Evolutionary conservation across 2,797 vertebrate species (phyloP), one percentile per base, ranked within the genome.

Genomic region (Phaenicophaeus curvirostris): DNA sequence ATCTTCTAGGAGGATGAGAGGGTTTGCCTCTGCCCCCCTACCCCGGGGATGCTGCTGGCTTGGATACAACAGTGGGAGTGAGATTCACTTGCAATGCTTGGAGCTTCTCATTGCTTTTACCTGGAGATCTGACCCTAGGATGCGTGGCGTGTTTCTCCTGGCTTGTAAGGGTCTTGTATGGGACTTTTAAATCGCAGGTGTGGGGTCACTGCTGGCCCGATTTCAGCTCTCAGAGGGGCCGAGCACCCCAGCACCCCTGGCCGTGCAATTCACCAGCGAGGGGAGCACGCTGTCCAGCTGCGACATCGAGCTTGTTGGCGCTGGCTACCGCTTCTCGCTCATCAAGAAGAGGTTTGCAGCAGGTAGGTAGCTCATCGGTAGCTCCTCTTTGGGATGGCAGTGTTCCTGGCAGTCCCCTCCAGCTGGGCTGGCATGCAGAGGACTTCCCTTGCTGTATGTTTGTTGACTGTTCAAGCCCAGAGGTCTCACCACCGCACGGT

Each of bases 271-370:
- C 98, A 99, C 98, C 93, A 99, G 99, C 31, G 99, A 99, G 98
- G 99, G 99, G 21, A 99, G 98, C 98, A 99, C 99, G 12, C 97
- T 99, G 69, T 99, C 99, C 19, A 98, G 99, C 74, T 99, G 99
- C 9, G 99, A 99, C 97, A 99, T 99, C 79, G 99, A 99, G 96
- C 98, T 99, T 46, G 98, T 99, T 3, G 99, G 99, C 25, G 98
- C 98, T 6, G 99, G 99, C 7, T 99, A 99, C 95, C 98, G 99
- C 93, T 99, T 99, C 87, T 99, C 99, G 33, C 98, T 99, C 95
- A 98, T 99, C 97, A 99, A 99, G 97, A 99, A 99, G 97, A 99
- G 99, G 95, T 99, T 99, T 89, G 99, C 99, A 25, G 98, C 99
- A 98, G 99, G 99, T 99, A 87, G 87, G 98, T 97, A 51, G n/a